A percentile compares a stretch with the other conserved stretches of the same genome.
These are phyloP conservation scores for Chaetoderma sp. DNA, from an alignment of 2,888 invertebrate species.

Conservation along the genomic window DNA sequence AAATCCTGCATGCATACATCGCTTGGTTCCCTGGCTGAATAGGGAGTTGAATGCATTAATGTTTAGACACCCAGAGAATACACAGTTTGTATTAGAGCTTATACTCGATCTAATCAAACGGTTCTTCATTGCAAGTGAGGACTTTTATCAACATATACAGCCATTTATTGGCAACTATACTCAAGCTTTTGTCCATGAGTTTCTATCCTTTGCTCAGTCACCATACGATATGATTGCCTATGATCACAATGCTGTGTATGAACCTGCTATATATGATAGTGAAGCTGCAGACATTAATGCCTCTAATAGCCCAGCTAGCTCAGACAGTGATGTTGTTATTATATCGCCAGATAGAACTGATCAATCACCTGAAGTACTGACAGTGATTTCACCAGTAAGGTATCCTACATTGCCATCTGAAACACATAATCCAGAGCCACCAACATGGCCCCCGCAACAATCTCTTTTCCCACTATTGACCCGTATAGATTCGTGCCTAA, in stretches of 20 bases:
- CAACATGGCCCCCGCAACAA: background rate
- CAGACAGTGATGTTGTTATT: conserved; percentile 52
- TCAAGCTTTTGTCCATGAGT: conserved; percentile 90
- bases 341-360: conserved; percentile 38
- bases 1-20: conserved; percentile 84
- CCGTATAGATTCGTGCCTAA: too few relatives aligned
- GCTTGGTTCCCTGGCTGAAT: conserved; percentile 89
- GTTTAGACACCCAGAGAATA: conserved; percentile 55
- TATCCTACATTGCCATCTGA: background rate
- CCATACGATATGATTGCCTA: conserved; percentile 86
- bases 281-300: conserved; percentile 35
- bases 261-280: conserved; percentile 33
- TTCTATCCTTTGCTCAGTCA: conserved; percentile 87
- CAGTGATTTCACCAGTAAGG: conserved; percentile 5
- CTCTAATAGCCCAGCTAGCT: conserved; percentile 25
- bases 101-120: conserved; percentile 78
- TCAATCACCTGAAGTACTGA: background rate
- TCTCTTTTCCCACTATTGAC: conserved; percentile 7
- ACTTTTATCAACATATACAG: conserved; percentile 79
- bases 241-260: conserved; percentile 67
- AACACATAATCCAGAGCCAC: background rate
- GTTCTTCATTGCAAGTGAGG: conserved; percentile 68
- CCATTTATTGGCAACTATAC: conserved; percentile 81
- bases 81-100: conserved; percentile 75
- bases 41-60: conserved; percentile 85